A percentile compares a stretch with the other conserved stretches of the same genome.
Conservation (phyloP, 2,888 invertebrate genomes). For the Polymixis lichenea region DNA sequence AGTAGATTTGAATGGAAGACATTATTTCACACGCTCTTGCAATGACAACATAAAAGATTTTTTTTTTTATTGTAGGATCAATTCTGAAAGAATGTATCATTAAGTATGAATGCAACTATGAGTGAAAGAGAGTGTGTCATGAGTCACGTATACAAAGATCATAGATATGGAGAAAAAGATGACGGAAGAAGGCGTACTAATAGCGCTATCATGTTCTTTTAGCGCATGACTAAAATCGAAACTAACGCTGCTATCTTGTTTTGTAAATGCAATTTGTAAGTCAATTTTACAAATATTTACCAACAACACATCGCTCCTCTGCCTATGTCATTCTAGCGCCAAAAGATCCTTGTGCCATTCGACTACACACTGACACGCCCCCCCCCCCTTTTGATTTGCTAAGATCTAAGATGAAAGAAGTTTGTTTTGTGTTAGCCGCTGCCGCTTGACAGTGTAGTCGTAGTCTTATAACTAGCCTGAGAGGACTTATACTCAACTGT, state of each 20-base stretch:
- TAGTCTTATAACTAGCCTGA: not conserved
- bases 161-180: too few relatives aligned
- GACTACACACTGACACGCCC: not conserved
- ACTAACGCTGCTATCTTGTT: not conserved
- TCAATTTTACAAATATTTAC: not conserved
- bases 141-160: too few relatives aligned
- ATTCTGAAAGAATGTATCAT: too few relatives aligned
- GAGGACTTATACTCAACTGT: constrained; percentile 4
- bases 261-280: not conserved
- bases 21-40: too few relatives aligned
- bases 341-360: not conserved
- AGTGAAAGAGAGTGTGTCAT: too few relatives aligned
- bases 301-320: too few relatives aligned
- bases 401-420: not conserved
- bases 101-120: too few relatives aligned
- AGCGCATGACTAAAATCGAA: not conserved
- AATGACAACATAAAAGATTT: too few relatives aligned
- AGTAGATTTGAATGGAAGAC: too few relatives aligned
- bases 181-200: too few relatives aligned
- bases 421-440: not conserved
- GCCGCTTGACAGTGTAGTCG: not conserved
- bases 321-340: not conserved
- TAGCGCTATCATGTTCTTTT: not conserved
- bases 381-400: too few relatives aligned
- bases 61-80: too few relatives aligned